Conservation (phyloP, 1,140 invertebrate species). For the Bombus picipes region DNA sequence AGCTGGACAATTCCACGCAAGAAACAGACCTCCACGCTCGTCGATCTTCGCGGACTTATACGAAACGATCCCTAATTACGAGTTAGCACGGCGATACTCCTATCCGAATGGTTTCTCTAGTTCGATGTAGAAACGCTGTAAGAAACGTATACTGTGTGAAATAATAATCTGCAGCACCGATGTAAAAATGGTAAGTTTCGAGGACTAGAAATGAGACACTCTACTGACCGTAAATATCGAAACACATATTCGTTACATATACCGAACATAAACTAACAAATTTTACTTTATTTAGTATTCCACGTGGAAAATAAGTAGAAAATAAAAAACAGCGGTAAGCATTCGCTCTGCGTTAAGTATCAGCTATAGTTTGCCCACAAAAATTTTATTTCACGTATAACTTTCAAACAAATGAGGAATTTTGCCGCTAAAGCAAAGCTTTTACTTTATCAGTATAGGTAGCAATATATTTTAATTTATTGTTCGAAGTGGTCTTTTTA, state of each 20-base stretch:
- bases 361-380: background rate
- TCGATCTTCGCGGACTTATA: background rate
- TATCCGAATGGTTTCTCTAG: background rate
- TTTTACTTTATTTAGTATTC: background rate
- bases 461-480: background rate
- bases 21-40: slow-evolving; percentile 4
- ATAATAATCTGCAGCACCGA: too few relatives aligned
- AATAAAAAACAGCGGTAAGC: background rate
- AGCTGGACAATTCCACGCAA: slow-evolving; percentile 34
- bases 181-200: too few relatives aligned
- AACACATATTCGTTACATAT: too few relatives aligned
- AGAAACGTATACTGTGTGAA: background rate
- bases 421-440: background rate
- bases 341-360: too few relatives aligned
- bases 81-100: background rate
- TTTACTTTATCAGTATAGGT: background rate
- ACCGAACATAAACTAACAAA: background rate
- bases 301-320: background rate
- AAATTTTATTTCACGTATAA: background rate
- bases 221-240: too few relatives aligned
- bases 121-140: background rate
- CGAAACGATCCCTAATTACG: background rate
- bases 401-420: background rate
- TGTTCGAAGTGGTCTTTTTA: background rate
- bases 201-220: too few relatives aligned